Evolutionary conservation across 2,113 vertebrate genomes (phyloP).

Genomic region (Eclectus roratus): DNA sequence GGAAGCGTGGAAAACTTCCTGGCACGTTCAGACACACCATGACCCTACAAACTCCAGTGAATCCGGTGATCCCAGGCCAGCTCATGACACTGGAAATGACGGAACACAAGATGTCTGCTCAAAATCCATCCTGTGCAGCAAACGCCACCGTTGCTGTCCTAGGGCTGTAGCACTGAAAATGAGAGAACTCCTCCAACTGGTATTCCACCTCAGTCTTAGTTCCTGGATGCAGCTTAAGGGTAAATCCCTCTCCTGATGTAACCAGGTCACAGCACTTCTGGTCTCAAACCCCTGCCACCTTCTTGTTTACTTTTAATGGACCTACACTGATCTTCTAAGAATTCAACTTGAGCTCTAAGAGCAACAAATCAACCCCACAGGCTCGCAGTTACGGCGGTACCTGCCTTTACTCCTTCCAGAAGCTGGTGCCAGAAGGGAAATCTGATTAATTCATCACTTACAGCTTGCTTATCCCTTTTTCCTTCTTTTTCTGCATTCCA

Average conservation of each 20-base stretch:
- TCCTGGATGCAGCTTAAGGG: not conserved
- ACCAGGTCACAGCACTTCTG: not conserved
- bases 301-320: not conserved
- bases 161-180: not conserved
- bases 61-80: not conserved
- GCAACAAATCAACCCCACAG: not conserved
- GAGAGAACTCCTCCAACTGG: not conserved
- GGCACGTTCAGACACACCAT: rapidly evolving
- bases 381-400: not conserved
- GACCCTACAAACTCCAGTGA: not conserved
- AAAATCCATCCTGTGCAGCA: rapidly evolving
- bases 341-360: not conserved
- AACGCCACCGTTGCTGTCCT: not conserved
- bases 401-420: not conserved
- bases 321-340: not conserved
- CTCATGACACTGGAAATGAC: not conserved
- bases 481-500: not conserved
- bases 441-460: not conserved
- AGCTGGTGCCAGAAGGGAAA: not conserved
- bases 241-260: not conserved
- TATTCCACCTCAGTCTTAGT: not conserved
- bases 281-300: not conserved
- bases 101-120: not conserved
- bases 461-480: not conserved
- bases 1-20: not conserved